Percentiles rank a stretch among this genome's conserved stretches.
Conservation (phyloP, 2,113 vertebrate species). For the Rhynchopsitta pachyrhyncha region DNA sequence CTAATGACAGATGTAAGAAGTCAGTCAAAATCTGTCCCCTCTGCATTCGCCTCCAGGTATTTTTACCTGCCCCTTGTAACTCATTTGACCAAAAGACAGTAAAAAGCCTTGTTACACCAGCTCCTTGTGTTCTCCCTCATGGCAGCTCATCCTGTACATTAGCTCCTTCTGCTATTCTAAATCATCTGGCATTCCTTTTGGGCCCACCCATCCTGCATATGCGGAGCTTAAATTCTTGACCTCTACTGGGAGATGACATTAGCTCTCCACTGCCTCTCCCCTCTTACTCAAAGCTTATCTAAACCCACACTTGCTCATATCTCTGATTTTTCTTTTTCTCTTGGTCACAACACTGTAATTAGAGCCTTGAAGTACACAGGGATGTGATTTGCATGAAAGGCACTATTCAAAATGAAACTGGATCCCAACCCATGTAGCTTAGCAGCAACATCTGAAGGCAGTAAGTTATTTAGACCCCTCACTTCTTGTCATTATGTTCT, state of each 20-base stretch:
- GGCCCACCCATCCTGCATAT: constrained; percentile 50
- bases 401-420: neutral
- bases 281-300: constrained; percentile 54
- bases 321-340: neutral
- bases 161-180: constrained; percentile 46
- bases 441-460: neutral
- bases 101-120: constrained; percentile 31
- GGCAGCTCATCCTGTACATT: constrained; percentile 21
- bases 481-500: neutral
- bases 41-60: fast-evolving
- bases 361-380: constrained; percentile 25
- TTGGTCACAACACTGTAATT: constrained; percentile 32
- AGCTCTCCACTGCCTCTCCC: constrained; percentile 38
- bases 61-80: neutral
- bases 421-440: neutral
- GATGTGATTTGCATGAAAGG: constrained; percentile 46
- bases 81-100: neutral
- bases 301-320: constrained; percentile 20
- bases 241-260: constrained; percentile 55
- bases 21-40: neutral
- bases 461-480: neutral
- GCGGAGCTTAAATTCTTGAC: constrained; percentile 53
- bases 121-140: neutral
- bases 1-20: neutral
- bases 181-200: constrained; percentile 45